These are phyloP conservation scores for Creontiades dilutus DNA, from an alignment of 2,888 invertebrate genomes.

Conservation along the genomic window DNA sequence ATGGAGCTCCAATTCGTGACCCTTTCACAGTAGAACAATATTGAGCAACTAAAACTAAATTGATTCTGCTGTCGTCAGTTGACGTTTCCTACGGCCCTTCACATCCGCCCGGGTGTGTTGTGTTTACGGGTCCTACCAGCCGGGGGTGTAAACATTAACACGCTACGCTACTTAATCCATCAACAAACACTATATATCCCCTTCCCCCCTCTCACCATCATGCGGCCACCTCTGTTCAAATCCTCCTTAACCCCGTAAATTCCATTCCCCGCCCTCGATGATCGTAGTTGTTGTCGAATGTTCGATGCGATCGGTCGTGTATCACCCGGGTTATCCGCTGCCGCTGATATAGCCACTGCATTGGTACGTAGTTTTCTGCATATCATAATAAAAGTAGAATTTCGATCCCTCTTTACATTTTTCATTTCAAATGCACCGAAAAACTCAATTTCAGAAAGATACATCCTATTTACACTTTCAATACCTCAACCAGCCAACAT, in stretches of 20 bases:
- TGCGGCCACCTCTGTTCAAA: not conserved
- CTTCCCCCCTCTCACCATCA: not conserved
- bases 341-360: not conserved
- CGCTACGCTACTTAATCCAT: constrained; percentile 1
- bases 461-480: no score
- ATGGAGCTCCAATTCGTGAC: no score
- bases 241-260: not conserved
- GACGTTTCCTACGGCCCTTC: no score
- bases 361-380: not conserved
- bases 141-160: constrained; percentile 1
- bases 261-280: not conserved
- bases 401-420: no score
- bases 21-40: not conserved
- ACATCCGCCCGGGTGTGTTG: not conserved
- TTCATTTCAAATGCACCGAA: no score
- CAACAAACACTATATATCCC: not conserved
- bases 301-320: not conserved
- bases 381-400: no score
- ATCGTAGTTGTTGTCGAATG: not conserved
- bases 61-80: not conserved
- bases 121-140: not conserved
- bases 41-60: not conserved
- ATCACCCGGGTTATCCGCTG: not conserved
- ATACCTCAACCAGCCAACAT: no score
- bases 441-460: no score